Evolutionary conservation across 23 tunicate species (phyloP).

Genomic region (Styela plicata): DNA sequence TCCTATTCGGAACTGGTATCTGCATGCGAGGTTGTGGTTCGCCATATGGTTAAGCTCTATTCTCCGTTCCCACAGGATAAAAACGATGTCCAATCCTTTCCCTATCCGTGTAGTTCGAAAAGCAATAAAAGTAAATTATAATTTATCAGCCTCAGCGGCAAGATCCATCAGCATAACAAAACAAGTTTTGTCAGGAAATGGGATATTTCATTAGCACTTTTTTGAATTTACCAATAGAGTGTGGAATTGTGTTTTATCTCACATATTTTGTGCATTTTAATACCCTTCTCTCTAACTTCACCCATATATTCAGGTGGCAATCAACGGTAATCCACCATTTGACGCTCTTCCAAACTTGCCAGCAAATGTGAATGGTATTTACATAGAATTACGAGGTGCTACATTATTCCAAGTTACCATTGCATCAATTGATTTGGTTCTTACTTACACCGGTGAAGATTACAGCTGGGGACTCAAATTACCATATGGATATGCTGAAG

Average conservation of each 20-base stretch:
- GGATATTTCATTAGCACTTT: background rate
- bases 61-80: too few relatives aligned
- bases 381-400: conserved; percentile 66
- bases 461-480: conserved; percentile 89
- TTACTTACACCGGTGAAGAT: conserved; percentile 90
- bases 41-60: too few relatives aligned
- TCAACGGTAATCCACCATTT: conserved; percentile 52
- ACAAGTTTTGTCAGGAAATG: too few relatives aligned
- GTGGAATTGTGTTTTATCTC: background rate
- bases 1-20: too few relatives aligned
- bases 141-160: too few relatives aligned
- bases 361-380: conserved; percentile 46
- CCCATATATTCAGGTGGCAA: conserved; percentile 33
- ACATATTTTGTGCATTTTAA: background rate
- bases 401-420: conserved; percentile 79
- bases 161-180: too few relatives aligned
- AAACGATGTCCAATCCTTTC: too few relatives aligned
- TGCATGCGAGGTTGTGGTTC: too few relatives aligned
- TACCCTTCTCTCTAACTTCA: background rate
- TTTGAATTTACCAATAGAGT: background rate
- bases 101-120: too few relatives aligned
- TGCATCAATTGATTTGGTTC: conserved; percentile 38
- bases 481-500: conserved; percentile 51
- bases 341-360: conserved; percentile 40
- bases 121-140: too few relatives aligned